phyloP scores from a whole-genome alignment of 2,888 invertebrate species.

The Tetragonisca angustula region DNA sequence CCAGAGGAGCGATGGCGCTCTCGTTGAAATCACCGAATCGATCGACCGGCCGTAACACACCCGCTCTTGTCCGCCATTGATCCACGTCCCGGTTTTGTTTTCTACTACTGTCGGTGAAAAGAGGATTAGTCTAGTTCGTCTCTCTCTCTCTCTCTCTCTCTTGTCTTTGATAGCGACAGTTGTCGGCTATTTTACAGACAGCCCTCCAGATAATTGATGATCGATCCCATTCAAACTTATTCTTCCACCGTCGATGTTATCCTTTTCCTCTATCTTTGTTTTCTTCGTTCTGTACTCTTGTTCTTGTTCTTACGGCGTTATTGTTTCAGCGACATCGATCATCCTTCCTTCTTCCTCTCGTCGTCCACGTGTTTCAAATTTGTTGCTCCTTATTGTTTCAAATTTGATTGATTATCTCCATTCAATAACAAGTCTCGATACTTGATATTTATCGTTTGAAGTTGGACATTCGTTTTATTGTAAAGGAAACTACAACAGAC shows the following conservation, averaged over 20 bases:
- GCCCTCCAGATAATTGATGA: constrained; percentile 32
- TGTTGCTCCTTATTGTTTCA: neutral
- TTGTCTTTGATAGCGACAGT: constrained; percentile 19
- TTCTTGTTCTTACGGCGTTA: neutral
- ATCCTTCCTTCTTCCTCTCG: neutral
- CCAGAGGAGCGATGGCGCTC: constrained; percentile 16
- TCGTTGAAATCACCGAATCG: constrained; percentile 60
- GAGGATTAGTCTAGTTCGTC: constrained; percentile 48
- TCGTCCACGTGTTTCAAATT: neutral
- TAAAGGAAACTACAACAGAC: no score
- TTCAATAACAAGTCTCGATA: no score
- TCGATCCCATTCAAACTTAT: constrained; percentile 11
- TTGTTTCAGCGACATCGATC: neutral
- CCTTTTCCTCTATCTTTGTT: no score
- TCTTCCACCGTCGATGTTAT: neutral
- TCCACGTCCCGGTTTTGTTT: constrained; percentile 47
- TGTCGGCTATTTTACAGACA: constrained; percentile 38
- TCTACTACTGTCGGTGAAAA: constrained; percentile 31
- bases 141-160: neutral
- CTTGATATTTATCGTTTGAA: no score
- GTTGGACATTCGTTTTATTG: no score
- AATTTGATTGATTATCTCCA: neutral
- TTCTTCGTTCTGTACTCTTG: no score
- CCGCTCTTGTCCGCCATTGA: constrained; percentile 32
- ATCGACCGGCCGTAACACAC: constrained; percentile 20